Conservation (phyloP, 2,888 invertebrate genomes). For the Amorpha juglandis region DNA sequence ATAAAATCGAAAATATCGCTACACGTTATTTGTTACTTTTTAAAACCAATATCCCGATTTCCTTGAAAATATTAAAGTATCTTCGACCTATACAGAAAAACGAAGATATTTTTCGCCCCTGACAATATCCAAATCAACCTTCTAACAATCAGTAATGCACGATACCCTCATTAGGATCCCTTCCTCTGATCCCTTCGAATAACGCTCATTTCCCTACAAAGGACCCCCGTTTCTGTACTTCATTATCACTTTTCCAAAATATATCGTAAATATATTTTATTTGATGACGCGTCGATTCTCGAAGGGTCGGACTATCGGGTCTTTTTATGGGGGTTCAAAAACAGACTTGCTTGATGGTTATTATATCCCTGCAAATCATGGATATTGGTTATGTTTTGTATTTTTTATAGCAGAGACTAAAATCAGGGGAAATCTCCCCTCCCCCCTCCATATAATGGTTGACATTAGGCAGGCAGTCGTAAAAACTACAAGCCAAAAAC, state of each 20-base stretch:
- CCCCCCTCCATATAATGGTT: no score
- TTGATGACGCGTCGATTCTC: conserved; percentile 19
- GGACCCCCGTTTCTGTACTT: background rate
- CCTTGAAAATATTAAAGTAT: background rate
- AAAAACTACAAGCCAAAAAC: no score
- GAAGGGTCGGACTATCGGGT: conserved; percentile 3
- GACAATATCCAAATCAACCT: conserved; percentile 11
- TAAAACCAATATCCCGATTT: background rate
- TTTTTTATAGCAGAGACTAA: no score
- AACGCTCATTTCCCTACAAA: conserved; percentile 26
- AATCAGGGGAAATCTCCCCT: no score
- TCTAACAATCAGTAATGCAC: conserved; percentile 9
- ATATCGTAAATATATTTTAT: conserved; percentile 21
- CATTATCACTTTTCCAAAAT: conserved; percentile 17
- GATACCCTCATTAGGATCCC: conserved; percentile 14
- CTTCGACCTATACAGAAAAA: background rate
- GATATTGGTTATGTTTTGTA: background rate
- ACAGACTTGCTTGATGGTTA: background rate
- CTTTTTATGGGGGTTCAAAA: background rate
- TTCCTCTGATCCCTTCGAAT: conserved; percentile 3
- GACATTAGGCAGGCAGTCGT: no score
- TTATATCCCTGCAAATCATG: background rate
- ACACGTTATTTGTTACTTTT: background rate
- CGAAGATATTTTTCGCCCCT: background rate
- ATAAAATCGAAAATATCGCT: no score